Percentiles rank a stretch among this genome's conserved stretches.
Evolutionary conservation across 2,113 vertebrate genomes (phyloP).

Genomic region (Heteronetta atricapilla): DNA sequence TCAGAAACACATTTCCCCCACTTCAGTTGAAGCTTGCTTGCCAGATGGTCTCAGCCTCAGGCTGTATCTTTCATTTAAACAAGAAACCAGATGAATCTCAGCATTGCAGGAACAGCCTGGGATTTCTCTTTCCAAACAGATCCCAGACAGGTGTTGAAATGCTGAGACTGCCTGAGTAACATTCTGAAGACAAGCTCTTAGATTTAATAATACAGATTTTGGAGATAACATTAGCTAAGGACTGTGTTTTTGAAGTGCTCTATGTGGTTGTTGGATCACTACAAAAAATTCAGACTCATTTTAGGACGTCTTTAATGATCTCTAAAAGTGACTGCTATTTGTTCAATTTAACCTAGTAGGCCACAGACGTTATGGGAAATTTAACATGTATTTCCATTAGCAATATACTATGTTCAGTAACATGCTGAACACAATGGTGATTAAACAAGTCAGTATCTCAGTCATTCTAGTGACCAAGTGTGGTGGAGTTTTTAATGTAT

Average conservation of each 20-base stretch:
- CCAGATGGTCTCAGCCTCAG: background rate
- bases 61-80: background rate
- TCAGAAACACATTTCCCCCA: background rate
- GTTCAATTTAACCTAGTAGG: background rate
- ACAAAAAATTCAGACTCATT: background rate
- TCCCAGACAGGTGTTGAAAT: background rate
- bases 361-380: background rate
- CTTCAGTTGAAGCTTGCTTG: background rate
- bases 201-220: background rate
- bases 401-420: background rate
- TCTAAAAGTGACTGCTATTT: background rate
- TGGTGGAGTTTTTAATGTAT: background rate
- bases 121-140: background rate
- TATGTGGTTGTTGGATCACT: background rate
- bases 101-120: background rate
- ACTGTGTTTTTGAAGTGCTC: background rate
- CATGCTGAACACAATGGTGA: background rate
- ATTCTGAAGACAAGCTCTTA: background rate
- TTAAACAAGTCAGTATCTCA: background rate
- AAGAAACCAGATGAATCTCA: background rate
- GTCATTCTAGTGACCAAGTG: background rate
- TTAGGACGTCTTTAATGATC: background rate
- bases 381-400: background rate
- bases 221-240: background rate
- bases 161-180: background rate